Conservation (phyloP, 2,888 invertebrate species). For the Lapara coniferarum region DNA sequence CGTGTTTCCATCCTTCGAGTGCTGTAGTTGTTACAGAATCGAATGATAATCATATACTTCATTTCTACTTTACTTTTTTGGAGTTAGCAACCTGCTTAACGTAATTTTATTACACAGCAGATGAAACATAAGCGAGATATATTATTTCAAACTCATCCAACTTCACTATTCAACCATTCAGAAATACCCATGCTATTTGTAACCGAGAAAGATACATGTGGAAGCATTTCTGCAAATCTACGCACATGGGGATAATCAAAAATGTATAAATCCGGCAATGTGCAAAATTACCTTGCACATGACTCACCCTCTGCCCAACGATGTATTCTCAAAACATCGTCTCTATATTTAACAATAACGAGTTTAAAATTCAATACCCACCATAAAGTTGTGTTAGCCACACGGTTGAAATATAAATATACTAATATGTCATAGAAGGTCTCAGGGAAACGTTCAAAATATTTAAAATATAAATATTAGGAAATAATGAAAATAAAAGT, state of each 20-base stretch:
- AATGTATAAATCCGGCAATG: neutral
- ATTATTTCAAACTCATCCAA: neutral
- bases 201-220: neutral
- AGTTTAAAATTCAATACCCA: constrained; percentile 14
- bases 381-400: neutral
- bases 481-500: too few species aligned
- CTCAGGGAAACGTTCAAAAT: too few species aligned
- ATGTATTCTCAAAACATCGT: constrained; percentile 1
- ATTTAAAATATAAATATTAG: too few species aligned
- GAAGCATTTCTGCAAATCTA: neutral
- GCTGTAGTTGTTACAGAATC: too few species aligned
- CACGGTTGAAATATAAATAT: neutral
- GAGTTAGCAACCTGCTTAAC: too few species aligned
- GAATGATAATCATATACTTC: too few species aligned
- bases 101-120: too few species aligned
- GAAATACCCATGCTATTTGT: neutral
- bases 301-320: neutral
- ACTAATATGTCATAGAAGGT: too few species aligned
- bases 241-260: constrained; percentile 11
- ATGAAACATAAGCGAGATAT: too few species aligned
- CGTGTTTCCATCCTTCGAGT: too few species aligned
- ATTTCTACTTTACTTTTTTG: too few species aligned
- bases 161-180: neutral
- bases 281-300: neutral
- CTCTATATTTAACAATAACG: neutral